Evolutionary conservation across 2,888 invertebrate species (phyloP).

Genomic region (Athalia rosae): DNA sequence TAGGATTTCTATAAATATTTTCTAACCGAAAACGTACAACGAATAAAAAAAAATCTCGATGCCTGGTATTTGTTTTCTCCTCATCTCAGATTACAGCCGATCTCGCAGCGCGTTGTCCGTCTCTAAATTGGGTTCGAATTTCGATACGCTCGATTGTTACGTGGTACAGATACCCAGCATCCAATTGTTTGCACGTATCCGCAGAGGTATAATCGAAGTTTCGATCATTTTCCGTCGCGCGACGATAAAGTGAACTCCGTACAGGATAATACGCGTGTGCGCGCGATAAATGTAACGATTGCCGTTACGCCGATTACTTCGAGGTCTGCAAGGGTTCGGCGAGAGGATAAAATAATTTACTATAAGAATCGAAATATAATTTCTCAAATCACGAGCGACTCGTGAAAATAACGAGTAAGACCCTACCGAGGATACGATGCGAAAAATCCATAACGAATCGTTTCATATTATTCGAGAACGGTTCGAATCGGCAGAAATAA

Average conservation of each 20-base stretch:
- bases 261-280: neutral
- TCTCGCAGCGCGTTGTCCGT: neutral
- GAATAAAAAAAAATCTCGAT: neutral
- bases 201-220: constrained; percentile 12
- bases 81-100: neutral
- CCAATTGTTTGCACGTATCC: constrained; percentile 11
- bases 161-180: neutral
- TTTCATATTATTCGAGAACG: no score
- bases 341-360: neutral
- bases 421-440: no score
- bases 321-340: neutral
- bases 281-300: neutral
- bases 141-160: neutral
- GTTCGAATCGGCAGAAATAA: no score
- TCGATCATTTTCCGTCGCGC: constrained; percentile 25
- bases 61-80: neutral
- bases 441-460: no score
- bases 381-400: neutral
- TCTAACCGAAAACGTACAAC: neutral
- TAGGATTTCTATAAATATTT: no score
- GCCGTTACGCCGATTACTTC: constrained; percentile 18
- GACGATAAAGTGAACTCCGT: neutral
- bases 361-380: neutral
- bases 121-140: constrained; percentile 16
- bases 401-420: no score